Percentiles rank a stretch among this genome's conserved stretches.
phyloP scores from a whole-genome alignment of 2,797 vertebrate species.

The Holocentrus rufus region DNA sequence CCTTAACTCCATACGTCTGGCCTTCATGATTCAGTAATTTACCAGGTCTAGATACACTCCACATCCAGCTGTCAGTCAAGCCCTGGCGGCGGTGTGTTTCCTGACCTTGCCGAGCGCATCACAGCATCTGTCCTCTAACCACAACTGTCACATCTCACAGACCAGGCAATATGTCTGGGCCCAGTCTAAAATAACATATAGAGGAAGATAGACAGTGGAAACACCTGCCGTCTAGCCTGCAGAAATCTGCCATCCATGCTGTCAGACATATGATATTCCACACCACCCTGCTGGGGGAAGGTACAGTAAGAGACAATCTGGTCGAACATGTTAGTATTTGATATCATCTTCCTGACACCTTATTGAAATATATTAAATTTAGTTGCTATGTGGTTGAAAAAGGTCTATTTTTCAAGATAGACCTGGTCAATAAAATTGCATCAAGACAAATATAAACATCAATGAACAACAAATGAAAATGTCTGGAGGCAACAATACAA shows the following conservation, averaged over 20 bases:
- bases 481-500: too few species aligned
- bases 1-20: conserved; percentile 39
- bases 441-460: too few species aligned
- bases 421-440: too few species aligned
- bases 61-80: conserved; percentile 71
- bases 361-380: too few species aligned
- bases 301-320: neutral
- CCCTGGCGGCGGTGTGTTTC: conserved; percentile 50
- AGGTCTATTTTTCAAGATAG: too few species aligned
- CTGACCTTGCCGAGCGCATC: conserved; percentile 68
- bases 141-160: conserved; percentile 67
- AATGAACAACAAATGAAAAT: too few species aligned
- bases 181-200: conserved; percentile 56
- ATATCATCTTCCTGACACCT: too few species aligned
- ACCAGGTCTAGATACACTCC: conserved; percentile 57
- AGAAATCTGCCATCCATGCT: conserved; percentile 11
- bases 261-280: conserved; percentile 2
- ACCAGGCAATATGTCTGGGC: conserved; percentile 61
- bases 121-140: conserved; percentile 68
- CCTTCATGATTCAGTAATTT: conserved; percentile 69
- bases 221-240: conserved; percentile 26
- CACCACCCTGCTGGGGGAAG: neutral
- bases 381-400: too few species aligned
- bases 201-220: conserved; percentile 29
- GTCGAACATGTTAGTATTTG: neutral